Base-by-base conservation (phyloP, 2,797 vertebrate species). In the Myotis findleyi region DNA sequence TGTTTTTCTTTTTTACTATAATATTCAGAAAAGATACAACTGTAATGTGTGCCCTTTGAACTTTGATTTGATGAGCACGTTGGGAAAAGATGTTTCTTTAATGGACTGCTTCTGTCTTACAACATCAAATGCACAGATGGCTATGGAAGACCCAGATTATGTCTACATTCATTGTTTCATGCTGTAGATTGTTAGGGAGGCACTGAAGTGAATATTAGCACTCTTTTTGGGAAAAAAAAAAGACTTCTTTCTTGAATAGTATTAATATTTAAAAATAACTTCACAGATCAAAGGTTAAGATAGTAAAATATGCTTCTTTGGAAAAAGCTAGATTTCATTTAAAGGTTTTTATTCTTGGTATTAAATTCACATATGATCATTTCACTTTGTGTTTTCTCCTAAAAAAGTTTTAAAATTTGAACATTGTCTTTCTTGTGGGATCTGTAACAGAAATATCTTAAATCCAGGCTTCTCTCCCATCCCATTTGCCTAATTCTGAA, bases 1-100 rank as follows among this genome's bases (percentile, higher is more conserved):
- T 66, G 4, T 27, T 94, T 96, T 89, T 55, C 41, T 64, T 90
- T 86, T 86, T 82, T 79, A 82, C 49, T 55, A 73, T 49, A 55
- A 79, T 71, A 55, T 41, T 71, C 49, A 94, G 13, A 69, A 72
- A 77, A 73, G 6, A 71, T 51, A 36, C 17, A 47, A 44, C 38
- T 79, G 11, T 44, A 69, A 13, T 0, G 0, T 51, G 47, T 27
- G 5, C 21, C 36, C 20, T 75, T 73, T 68, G 71, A 87, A 49
- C 20, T 1, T 0, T 38, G 44, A 76, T 80, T 64, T 55, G 23
- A 75, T 4, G 0, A 76, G 47, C 30, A n/a, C 7, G 20, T 59
- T 69, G 53, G 55, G 76, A 91, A 71, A 1, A 49, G 33, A 72
- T 23, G 27, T 2, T 14, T 27, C 64, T 87, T 14, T 68, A 53